These are phyloP conservation scores for Tylochromis polylepis DNA, from an alignment of 2,113 vertebrate species.

Conservation along the genomic window DNA sequence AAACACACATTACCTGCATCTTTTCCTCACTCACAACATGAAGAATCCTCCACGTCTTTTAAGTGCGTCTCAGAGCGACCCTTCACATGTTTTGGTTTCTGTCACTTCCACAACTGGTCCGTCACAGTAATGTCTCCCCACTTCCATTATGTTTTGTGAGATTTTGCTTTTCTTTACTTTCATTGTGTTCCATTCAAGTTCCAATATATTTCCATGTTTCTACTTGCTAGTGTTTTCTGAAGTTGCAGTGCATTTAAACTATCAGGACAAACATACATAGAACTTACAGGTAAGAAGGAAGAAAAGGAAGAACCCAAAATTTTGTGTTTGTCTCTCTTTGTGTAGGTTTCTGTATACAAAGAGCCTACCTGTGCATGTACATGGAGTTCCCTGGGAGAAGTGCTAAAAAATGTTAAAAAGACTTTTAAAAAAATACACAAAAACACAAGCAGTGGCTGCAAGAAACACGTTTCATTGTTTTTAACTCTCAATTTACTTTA, in stretches of 20 bases:
- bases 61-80: not conserved
- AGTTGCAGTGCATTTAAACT: not conserved
- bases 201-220: not conserved
- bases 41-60: not conserved
- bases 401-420: not conserved
- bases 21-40: not conserved
- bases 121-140: not conserved
- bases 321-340: not conserved
- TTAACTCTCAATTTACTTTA: not conserved
- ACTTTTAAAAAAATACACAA: not conserved
- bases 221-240: not conserved
- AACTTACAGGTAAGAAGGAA: not conserved
- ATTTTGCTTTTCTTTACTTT: not conserved
- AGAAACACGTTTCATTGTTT: not conserved
- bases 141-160: not conserved
- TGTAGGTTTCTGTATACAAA: not conserved
- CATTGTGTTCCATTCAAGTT: not conserved
- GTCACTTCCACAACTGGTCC: not conserved
- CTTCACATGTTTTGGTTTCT: not conserved
- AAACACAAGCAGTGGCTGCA: not conserved
- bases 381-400: not conserved
- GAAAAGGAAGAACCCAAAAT: not conserved
- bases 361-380: not conserved
- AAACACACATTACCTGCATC: not conserved
- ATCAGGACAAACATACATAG: not conserved